A percentile compares a stretch with the other conserved stretches of the same genome.
These are phyloP conservation scores for Aleadryas rufinucha DNA, from an alignment of 2,113 vertebrate species.

Conservation along the genomic window DNA sequence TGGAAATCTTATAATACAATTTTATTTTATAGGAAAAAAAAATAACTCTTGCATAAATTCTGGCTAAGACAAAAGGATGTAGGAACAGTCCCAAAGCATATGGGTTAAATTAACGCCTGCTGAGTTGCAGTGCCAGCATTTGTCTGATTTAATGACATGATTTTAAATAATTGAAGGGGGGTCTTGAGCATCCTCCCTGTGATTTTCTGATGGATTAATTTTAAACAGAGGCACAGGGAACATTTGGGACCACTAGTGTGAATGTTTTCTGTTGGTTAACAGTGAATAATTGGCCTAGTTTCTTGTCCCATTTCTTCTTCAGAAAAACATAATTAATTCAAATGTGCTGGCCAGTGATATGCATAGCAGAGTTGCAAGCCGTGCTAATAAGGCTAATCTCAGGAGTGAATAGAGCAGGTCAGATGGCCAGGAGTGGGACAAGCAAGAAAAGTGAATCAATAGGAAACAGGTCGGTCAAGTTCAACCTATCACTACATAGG, in stretches of 20 bases:
- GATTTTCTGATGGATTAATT: conserved; percentile 59
- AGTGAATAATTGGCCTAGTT: conserved; percentile 55
- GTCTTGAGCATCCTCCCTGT: conserved; percentile 29
- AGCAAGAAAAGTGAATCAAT: not conserved
- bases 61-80: conserved; percentile 41
- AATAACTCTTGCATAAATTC: not conserved
- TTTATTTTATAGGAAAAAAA: conserved; percentile 21
- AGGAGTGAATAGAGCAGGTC: not conserved
- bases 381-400: not conserved
- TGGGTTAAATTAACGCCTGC: conserved; percentile 61
- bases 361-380: not conserved
- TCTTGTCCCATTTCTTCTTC: conserved; percentile 32
- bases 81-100: conserved; percentile 55
- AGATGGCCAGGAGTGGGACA: not conserved
- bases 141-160: conserved; percentile 58
- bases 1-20: not conserved
- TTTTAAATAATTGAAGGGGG: conserved; percentile 52
- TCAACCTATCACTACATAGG: not conserved
- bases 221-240: conserved; percentile 33
- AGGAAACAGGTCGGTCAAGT: not conserved
- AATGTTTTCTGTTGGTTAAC: conserved; percentile 45
- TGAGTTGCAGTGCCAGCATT: conserved; percentile 54
- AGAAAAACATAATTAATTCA: conserved; percentile 21
- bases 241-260: conserved; percentile 35
- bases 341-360: not conserved